phyloP scores from a whole-genome alignment of 2,888 invertebrate species.

The Crioceris asparagi region DNA sequence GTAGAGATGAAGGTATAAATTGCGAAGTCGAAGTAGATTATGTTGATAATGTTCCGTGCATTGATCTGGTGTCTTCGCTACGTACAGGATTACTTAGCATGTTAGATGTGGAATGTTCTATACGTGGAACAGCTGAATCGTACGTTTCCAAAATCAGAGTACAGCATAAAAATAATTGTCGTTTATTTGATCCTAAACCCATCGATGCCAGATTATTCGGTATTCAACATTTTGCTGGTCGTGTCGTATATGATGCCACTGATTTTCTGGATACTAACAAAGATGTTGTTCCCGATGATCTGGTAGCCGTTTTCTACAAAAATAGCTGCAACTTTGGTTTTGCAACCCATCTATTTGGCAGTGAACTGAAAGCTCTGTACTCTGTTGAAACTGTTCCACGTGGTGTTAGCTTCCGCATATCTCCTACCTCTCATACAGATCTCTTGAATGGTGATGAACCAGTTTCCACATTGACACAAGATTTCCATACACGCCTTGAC shows the following conservation, averaged over 20 bases:
- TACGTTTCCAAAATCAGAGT: conserved; percentile 70
- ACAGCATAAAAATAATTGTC: conserved; percentile 72
- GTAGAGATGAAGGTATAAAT: conserved; percentile 84
- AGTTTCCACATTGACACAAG: conserved; percentile 83
- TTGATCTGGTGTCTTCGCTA: conserved; percentile 88
- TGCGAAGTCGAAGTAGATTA: conserved; percentile 87
- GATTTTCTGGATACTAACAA: conserved; percentile 87
- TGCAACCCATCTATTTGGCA: conserved; percentile 89
- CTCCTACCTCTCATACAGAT: conserved; percentile 79
- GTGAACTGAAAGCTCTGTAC: conserved; percentile 76
- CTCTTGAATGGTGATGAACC: conserved; percentile 75
- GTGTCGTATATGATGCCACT: conserved; percentile 79
- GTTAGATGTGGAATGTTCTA: conserved; percentile 85
- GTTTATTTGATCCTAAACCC: conserved; percentile 69
- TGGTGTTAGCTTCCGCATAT: conserved; percentile 77
- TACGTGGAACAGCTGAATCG: conserved; percentile 67
- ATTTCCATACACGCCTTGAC: conserved; percentile 89
- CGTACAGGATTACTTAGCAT: conserved; percentile 84
- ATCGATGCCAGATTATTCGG: conserved; percentile 74
- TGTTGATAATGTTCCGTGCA: conserved; percentile 91
- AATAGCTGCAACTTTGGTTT: conserved; percentile 94
- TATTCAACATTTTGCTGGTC: conserved; percentile 82
- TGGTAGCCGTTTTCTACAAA: conserved; percentile 86
- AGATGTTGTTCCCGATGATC: conserved; percentile 84
- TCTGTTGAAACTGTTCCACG: conserved; percentile 63